These are phyloP conservation scores for Mergus octosetaceus DNA, from an alignment of 2,797 vertebrate species.

Conservation along the genomic window DNA sequence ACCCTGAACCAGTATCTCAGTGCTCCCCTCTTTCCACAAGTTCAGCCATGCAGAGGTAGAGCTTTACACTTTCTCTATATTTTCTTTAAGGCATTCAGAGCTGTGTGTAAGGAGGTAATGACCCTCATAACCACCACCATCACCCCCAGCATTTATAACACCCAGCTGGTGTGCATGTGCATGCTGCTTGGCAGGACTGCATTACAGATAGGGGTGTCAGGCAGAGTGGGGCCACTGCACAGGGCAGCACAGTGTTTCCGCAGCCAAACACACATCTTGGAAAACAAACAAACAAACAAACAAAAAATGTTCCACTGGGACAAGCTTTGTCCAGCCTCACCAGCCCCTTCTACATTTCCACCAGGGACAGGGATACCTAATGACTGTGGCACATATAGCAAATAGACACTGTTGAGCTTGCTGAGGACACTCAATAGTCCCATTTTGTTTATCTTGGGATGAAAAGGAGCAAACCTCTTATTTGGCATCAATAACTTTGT, in stretches of 20 bases:
- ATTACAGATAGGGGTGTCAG: accelerated
- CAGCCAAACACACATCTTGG: background rate
- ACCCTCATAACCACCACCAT: background rate
- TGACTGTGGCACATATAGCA: background rate
- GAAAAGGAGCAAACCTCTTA: background rate
- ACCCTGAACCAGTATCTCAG: background rate
- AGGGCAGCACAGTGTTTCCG: background rate
- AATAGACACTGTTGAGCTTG: background rate
- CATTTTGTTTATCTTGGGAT: background rate
- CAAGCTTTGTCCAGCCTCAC: background rate
- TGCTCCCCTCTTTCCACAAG: background rate
- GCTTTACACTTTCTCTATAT: background rate
- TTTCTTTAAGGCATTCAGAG: background rate
- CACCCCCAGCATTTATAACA: background rate
- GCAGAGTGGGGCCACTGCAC: background rate
- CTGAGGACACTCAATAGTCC: background rate
- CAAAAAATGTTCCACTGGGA: accelerated
- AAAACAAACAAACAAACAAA: background rate
- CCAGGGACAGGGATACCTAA: background rate
- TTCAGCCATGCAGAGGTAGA: background rate
- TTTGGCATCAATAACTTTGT: background rate
- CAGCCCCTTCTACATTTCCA: background rate
- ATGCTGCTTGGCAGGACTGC: background rate
- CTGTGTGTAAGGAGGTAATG: background rate
- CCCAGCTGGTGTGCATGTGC: background rate